Base-by-base conservation (phyloP, 2,888 invertebrate genomes). In the Thymelicus lineola region DNA sequence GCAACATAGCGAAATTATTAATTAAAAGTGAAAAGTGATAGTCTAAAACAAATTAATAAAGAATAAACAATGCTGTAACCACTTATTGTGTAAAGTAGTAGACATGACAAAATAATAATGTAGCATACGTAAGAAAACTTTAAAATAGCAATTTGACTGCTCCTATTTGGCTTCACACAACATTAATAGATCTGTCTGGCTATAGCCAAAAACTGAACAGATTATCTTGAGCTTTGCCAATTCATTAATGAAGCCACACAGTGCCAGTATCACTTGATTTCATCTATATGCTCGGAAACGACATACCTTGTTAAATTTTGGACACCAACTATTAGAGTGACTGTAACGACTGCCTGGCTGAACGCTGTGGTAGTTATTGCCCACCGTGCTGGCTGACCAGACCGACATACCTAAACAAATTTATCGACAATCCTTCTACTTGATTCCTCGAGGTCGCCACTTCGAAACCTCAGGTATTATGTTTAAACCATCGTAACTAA, bases 371-470 rank as follows among this genome's bases (percentile, higher is more conserved):
- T 89, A 90, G 89, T 91, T 92, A 88, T 91, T 91, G 82, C 91
- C 96, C 88, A 94, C 94, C 81, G 95, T 94, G 86, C 95, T 94
- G 85, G 96, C 96, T 83, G 96, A 96, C 96, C 96, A 96, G 89
- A 96, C 95, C 93, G 96, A 96, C 96, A 95, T 95, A 91, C 92
- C 92, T 92, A 93, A 89, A 86, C 85, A 88, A 86, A 87, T 87
- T 82, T 83, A 85, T 88, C 86, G 86, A 85, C 78, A 90, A 87
- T 87, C 86, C 88, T 90, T 89, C 86, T 84, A 83, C 84, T 85
- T 82, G 81, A 82, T 79, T 82, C 80, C 85, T 77, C 85, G 90
- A 91, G 90, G 90, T 91, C 90, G 91, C 85, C 82, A 72, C 63
- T 66, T 74, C 36, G 59, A 68, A 70, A 74, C 69, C 69, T 59